phyloP scores from a whole-genome alignment of 2,888 invertebrate species.

The Meteorus colon region DNA sequence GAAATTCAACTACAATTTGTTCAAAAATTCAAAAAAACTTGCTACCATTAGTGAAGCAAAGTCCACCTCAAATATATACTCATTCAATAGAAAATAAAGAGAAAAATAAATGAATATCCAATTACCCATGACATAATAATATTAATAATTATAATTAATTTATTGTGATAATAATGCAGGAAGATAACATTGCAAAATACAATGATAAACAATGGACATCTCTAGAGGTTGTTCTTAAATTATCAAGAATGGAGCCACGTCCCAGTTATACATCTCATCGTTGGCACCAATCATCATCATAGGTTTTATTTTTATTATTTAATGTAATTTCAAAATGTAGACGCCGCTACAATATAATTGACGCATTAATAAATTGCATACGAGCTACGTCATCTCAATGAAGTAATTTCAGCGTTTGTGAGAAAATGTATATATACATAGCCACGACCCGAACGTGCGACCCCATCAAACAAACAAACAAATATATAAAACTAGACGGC shows the following conservation, averaged over 20 bases:
- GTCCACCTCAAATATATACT: too few species aligned
- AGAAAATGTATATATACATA: not conserved
- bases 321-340: conserved; percentile 1
- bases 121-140: too few species aligned
- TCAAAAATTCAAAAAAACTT: too few species aligned
- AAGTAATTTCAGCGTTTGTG: not conserved
- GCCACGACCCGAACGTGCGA: not conserved
- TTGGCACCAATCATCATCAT: not conserved
- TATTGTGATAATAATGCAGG: too few species aligned
- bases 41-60: too few species aligned
- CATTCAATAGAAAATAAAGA: too few species aligned
- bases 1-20: too few species aligned
- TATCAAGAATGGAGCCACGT: not conserved
- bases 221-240: not conserved
- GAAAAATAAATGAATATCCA: too few species aligned
- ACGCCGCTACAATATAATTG: not conserved
- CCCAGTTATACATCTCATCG: conserved; percentile 3
- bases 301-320: not conserved
- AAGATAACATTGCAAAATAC: too few species aligned
- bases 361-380: not conserved
- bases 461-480: not conserved
- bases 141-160: too few species aligned
- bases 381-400: conserved; percentile 40
- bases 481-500: not conserved
- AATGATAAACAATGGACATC: not conserved